Base-by-base conservation (phyloP, 1,140 invertebrate species). In the Zaprionus gabonicus region DNA sequence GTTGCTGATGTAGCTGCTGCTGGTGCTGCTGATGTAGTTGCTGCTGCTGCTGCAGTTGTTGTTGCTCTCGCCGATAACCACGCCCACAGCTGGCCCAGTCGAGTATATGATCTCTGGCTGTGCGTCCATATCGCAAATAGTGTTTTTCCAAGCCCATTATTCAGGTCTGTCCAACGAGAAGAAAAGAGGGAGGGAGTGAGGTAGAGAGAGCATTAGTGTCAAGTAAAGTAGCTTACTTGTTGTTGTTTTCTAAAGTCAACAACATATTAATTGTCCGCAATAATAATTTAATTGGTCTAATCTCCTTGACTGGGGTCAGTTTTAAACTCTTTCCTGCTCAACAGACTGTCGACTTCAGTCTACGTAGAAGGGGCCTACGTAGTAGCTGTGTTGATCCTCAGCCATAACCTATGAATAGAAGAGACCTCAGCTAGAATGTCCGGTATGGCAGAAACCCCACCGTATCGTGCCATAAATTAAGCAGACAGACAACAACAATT, bases 41-140 rank as follows among this genome's bases (percentile, higher is more conserved):
- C 41, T 81, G 74, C 17, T 69, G 41, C 7, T 17, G 5, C n/a
- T 46, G 41, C n/a, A 9, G 41, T 46, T 46, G 68, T 9, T 59
- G 70, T 25, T 72, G 67, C 3, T 72, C 60, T 36, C 59, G 68
- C 7, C 85, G 80, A 51, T 65, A 67, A 81, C 64, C 71, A 86
- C 91, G 79, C 78, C 91, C 82, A 80, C 84, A 81, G 55, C 73
- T 87, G 57, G 76, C 93, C 60, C 95, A 94, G 1, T 95, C 96
- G 82, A 96, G 96, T 38, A 96, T 93, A 38, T 95, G 94, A 91
- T 96, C 96, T 70, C 95, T 94, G 71, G 95, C 95, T 76, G 94
- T 94, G 90, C 95, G 95, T 55, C 96, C 95, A 79, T 96, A 95
- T 80, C 95, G 95, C 93, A 96, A 94, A 88, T 96, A 97, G 86